Conservation (phyloP, 30 jellyfish, hydroid and myxozoan genomes). For the Aurelia sp. region DNA sequence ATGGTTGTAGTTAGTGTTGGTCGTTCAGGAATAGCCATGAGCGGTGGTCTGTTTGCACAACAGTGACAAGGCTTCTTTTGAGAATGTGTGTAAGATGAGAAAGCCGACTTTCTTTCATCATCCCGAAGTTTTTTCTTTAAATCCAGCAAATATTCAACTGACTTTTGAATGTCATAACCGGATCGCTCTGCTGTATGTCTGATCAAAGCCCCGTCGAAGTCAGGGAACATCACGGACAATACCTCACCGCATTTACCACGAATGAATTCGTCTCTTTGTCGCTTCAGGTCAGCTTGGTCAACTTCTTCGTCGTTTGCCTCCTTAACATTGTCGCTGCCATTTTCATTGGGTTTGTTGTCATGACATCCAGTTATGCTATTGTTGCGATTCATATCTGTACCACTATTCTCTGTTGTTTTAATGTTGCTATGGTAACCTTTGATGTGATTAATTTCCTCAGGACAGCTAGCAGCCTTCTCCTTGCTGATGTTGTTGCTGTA, state of each 20-base stretch:
- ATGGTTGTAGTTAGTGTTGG: not conserved
- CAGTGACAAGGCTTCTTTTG: slow-evolving; percentile 37
- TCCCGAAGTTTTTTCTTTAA: slow-evolving; percentile 42
- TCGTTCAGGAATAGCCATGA: not conserved
- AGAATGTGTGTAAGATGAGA: slow-evolving; percentile 11
- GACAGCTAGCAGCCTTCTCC: no score
- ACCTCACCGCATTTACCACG: slow-evolving; percentile 82
- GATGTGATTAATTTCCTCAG: not conserved
- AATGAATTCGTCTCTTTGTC: slow-evolving; percentile 58
- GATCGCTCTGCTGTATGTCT: slow-evolving; percentile 44
- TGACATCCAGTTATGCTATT: not conserved
- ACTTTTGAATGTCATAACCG: slow-evolving; percentile 69
- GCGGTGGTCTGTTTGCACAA: slow-evolving; percentile 30
- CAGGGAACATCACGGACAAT: slow-evolving; percentile 92
- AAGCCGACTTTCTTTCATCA: slow-evolving; percentile 42
- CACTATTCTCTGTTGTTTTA: slow-evolving; percentile 5
- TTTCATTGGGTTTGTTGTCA: not conserved
- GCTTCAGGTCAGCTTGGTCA: not conserved
- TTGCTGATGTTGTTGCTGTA: no score
- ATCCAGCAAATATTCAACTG: slow-evolving; percentile 79
- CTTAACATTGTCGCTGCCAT: not conserved
- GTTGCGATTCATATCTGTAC: not conserved
- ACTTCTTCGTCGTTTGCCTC: not conserved
- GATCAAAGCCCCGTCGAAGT: slow-evolving; percentile 59
- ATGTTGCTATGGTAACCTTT: not conserved